Evolutionary conservation across 1,140 invertebrate species (phyloP), one percentile per base, ranked within the genome.

Genomic region (Stenopsyche tienmushanensis): DNA sequence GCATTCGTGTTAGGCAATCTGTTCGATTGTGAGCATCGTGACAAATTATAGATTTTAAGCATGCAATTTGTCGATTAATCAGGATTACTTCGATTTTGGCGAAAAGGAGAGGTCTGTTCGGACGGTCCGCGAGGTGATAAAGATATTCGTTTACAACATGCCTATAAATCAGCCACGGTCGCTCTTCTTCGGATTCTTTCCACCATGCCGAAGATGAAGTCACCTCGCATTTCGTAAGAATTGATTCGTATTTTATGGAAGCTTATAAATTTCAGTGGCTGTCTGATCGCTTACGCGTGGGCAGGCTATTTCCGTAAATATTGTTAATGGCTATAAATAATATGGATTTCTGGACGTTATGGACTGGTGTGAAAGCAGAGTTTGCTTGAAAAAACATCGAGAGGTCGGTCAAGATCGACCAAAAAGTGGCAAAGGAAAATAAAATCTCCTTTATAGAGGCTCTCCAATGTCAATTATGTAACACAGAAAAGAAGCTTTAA

Each of bases 11-110:
- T 13, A 34, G 5, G 13, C 29, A 34, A 34, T n/a, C 34, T 39
- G 7, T n/a, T 34, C 29, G 29, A 13, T 34, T 34, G 29, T 34
- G 29, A 34, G 47, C 45, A 17, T 58, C 65, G 47, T 68, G 62
- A 68, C 66, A 68, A 68, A 68, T 68, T 68, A 64, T 68, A 39
- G 26, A 68, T 8, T 7, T 44, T 44, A 29, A 44, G 53, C 66
- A 68, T 68, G 66, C 66, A 64, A 68, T 63, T 53, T 13, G 62
- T 25, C 62, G 55, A 68, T 68, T 68, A 59, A 64, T 68, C 66
- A 68, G 55, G 62, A 64, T 68, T 68, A 68, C 52, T 39, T 66
- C 60, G 60, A 58, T 57, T 63, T 67, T 50, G 54, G 52, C 60
- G 23, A 13, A n/a, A 10, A 26, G 17, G 18, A 54, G 15, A 34